A percentile compares a stretch with the other conserved stretches of the same genome.
phyloP scores from a whole-genome alignment of 2,113 vertebrate species.

The Nothocercus julius region DNA sequence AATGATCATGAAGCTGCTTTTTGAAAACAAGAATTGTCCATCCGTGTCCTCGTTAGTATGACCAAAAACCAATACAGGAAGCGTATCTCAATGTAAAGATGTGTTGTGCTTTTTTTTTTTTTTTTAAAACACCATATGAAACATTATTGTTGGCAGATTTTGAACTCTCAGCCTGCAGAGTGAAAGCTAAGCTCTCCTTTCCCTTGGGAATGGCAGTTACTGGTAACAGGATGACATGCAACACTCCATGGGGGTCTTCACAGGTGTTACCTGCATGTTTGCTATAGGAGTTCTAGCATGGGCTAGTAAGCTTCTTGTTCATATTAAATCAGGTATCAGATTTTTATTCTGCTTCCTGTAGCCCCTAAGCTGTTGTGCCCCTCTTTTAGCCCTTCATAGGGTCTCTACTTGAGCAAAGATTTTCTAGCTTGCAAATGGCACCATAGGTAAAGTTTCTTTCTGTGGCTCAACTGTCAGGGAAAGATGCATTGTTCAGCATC shows the following conservation, averaged over 20 bases:
- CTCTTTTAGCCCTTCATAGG: not conserved
- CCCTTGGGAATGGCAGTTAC: not conserved
- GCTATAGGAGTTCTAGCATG: not conserved
- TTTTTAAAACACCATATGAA: not conserved
- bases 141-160: not conserved
- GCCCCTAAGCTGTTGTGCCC: not conserved
- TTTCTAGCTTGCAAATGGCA: not conserved
- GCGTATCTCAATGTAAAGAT: not conserved
- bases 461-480: not conserved
- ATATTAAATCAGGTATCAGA: not conserved
- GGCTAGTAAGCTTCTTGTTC: not conserved
- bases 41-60: not conserved
- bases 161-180: not conserved
- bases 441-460: not conserved
- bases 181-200: not conserved
- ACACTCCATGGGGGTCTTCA: not conserved
- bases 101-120: fast-evolving
- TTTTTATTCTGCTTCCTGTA: not conserved
- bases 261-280: not conserved
- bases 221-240: not conserved
- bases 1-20: not conserved
- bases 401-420: not conserved
- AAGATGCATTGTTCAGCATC: fast-evolving
- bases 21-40: not conserved
- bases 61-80: not conserved